phyloP scores from a whole-genome alignment of 1,140 invertebrate species.

The Oncopeltus fasciatus region DNA sequence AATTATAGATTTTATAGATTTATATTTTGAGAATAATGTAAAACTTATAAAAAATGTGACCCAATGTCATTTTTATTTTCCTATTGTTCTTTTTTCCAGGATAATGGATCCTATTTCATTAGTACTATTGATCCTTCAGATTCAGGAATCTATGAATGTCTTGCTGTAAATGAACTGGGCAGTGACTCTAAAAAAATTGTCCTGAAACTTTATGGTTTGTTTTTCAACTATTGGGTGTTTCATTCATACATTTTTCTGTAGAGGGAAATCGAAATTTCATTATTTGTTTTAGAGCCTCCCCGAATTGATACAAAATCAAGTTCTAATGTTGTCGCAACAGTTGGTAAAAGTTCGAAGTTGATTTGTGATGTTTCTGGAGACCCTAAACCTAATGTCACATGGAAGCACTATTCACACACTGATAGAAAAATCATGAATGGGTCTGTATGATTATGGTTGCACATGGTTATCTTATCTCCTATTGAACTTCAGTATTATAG shows the following conservation, averaged over 20 bases:
- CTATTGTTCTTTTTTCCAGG: no score
- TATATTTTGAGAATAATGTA: no score
- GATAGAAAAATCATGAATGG: neutral
- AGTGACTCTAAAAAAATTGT: constrained; percentile 14
- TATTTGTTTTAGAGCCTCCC: constrained; percentile 21
- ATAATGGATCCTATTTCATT: constrained; percentile 32
- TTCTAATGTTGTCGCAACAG: constrained; percentile 10
- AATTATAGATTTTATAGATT: no score
- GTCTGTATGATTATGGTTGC: neutral
- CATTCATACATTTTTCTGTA: no score
- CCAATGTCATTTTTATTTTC: no score
- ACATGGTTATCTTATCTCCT: neutral
- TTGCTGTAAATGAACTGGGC: constrained; percentile 22
- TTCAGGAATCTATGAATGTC: constrained; percentile 33
- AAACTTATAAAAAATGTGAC: no score
- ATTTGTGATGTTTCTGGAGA: constrained; percentile 22
- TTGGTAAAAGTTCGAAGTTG: constrained; percentile 19
- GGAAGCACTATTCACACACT: neutral
- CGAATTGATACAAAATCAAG: constrained; percentile 14
- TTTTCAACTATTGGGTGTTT: no score
- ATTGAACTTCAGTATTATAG: neutral
- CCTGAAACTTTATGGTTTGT: constrained; percentile 22
- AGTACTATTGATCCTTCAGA: constrained; percentile 29
- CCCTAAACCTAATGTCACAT: constrained; percentile 20
- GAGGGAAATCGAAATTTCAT: no score